Base-by-base conservation (phyloP, 2,797 vertebrate genomes). In the Sciaenops ocellatus region DNA sequence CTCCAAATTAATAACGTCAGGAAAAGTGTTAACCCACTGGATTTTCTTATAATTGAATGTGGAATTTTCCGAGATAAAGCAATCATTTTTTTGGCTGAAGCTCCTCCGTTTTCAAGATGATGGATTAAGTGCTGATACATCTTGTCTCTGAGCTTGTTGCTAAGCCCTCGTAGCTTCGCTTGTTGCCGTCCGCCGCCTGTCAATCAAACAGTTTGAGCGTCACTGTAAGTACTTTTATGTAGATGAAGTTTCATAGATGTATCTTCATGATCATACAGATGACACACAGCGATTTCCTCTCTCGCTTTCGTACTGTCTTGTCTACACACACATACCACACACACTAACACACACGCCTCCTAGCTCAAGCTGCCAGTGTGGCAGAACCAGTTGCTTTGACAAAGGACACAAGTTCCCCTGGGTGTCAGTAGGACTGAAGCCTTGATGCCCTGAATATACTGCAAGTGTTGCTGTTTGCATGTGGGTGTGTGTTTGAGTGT, bases 381-480 rank as follows among this genome's bases (percentile, higher is more conserved):
- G 75, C 88, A 89, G 76, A 88, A 90, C 87, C 91, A 90, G 90
- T 89, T 91, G 89, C 85, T 87, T 88, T 92, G 92, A 94, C 91
- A 93, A 93, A 94, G 92, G 92, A 94, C 92, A 92, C 86, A 84
- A 83, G 90, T 92, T 93, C 89, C 93, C 93, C 89, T 90, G 80
- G 92, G 93, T 92, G 90, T 91, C 84, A 79, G 82, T 72, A 11
- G 75, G 86, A 80, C 81, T 80, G 73, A 76, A 81, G 82, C 85
- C 83, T 84, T 46, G 44, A 88, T 90, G 87, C 82, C 86, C 87
- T 75, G 76, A 83, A 83, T 84, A 66, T 57, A 74, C 82, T 82
- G 78, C 54, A 82, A 85, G 89, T 82, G 89, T 88, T 62, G 52
- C 47, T 73, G 81, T 90, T 64, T 85, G 78, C 63, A 60, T 74